These are phyloP conservation scores for Gymnopithys bicolor DNA, from an alignment of 2,797 vertebrate genomes.

Conservation along the genomic window DNA sequence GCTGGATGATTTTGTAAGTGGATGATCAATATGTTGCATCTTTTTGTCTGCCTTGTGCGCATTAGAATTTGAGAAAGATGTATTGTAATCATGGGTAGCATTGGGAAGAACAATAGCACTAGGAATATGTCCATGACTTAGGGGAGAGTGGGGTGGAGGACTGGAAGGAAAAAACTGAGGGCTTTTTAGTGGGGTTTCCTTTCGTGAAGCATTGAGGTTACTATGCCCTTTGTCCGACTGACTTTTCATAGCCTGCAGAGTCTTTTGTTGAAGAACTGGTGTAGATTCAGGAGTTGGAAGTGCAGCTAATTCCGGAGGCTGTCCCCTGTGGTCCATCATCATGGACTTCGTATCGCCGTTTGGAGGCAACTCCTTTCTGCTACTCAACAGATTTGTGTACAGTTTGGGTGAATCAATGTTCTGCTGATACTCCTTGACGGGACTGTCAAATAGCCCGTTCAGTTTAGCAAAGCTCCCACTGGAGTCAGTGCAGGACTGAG, in stretches of 20 bases:
- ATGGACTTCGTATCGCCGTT: conserved; percentile 88
- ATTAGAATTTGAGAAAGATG: conserved; percentile 86
- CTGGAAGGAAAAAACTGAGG: conserved; percentile 91
- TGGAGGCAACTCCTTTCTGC: conserved; percentile 88
- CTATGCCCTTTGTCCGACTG: conserved; percentile 89
- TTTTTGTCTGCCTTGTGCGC: conserved; percentile 90
- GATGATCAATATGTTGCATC: conserved; percentile 83
- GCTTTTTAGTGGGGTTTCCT: conserved; percentile 87
- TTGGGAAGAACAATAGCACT: conserved; percentile 98
- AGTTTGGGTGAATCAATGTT: conserved; percentile 93
- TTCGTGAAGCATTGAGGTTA: conserved; percentile 84
- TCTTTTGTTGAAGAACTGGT: conserved; percentile 94
- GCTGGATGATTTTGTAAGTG: conserved; percentile 81
- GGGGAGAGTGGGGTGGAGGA: conserved; percentile 86
- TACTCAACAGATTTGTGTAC: conserved; percentile 92
- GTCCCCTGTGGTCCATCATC: conserved; percentile 88
- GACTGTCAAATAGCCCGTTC: conserved; percentile 95
- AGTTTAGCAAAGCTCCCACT: conserved; percentile 95
- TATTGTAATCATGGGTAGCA: conserved; percentile 92
- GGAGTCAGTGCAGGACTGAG: conserved; percentile 93
- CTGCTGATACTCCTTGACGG: conserved; percentile 95
- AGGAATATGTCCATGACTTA: conserved; percentile 93
- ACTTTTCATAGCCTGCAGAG: conserved; percentile 90
- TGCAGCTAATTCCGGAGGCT: conserved; percentile 93
- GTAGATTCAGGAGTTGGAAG: conserved; percentile 97